Evolutionary conservation across 2,888 invertebrate genomes (phyloP).

Genomic region (Boloria euphrosyne): DNA sequence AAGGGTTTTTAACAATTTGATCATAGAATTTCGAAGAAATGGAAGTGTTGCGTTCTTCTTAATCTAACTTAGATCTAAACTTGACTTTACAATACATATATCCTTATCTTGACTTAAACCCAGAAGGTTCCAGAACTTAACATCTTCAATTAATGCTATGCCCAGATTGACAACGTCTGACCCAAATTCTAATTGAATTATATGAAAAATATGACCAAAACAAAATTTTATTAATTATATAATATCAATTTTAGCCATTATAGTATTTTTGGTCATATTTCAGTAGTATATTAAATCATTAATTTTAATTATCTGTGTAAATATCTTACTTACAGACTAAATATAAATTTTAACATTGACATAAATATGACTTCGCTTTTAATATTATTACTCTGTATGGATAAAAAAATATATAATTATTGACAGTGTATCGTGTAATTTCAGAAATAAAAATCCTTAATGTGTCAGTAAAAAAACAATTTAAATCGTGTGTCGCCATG

Average conservation of each 20-base stretch:
- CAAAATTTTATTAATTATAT: background rate
- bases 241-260: background rate
- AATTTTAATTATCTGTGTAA: background rate
- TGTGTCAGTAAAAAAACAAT: background rate
- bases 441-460: background rate
- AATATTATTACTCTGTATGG: slow-evolving; percentile 5
- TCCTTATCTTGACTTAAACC: slow-evolving; percentile 16
- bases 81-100: slow-evolving; percentile 6
- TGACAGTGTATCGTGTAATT: slow-evolving; percentile 18
- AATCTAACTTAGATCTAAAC: slow-evolving; percentile 1
- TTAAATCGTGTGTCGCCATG: slow-evolving; percentile 9
- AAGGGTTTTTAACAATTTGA: background rate
- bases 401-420: slow-evolving; percentile 10
- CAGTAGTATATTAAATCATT: background rate
- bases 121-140: slow-evolving; percentile 10
- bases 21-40: background rate
- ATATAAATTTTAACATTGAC: slow-evolving; percentile 10
- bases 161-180: slow-evolving; percentile 55
- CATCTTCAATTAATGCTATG: slow-evolving; percentile 52
- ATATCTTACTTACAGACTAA: slow-evolving; percentile 11
- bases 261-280: slow-evolving; percentile 12
- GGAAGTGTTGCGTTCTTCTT: slow-evolving; percentile 1
- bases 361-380: slow-evolving; percentile 2
- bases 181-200: slow-evolving; percentile 3
- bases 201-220: slow-evolving; percentile 12